Conservation (phyloP, 2,113 vertebrate genomes). For the Forbesichthys papilliferus region DNA sequence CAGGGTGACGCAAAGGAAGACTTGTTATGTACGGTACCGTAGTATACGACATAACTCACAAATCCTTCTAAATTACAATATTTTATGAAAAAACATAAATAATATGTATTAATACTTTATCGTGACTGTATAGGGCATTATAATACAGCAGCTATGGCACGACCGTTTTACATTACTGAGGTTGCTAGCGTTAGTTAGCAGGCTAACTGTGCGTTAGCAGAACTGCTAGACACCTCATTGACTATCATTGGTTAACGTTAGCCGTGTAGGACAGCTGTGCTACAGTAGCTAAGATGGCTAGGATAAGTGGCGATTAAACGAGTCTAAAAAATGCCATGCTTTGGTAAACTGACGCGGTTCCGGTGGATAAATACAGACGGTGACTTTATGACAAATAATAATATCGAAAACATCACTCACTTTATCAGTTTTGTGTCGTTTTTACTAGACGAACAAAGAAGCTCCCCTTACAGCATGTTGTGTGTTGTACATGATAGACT, state of each 20-base stretch:
- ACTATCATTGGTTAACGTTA: neutral
- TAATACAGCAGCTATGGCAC: too few relatives aligned
- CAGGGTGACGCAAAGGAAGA: too few relatives aligned
- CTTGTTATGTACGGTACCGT: too few relatives aligned
- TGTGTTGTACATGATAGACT: constrained; percentile 52
- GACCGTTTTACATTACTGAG: too few relatives aligned
- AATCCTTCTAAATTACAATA: too few relatives aligned
- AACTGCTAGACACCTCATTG: neutral
- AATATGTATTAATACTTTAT: too few relatives aligned
- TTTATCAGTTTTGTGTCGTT: constrained; percentile 47
- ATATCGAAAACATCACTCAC: constrained; percentile 65
- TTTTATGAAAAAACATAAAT: too few relatives aligned
- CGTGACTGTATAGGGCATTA: too few relatives aligned
- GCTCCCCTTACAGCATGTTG: constrained; percentile 52
- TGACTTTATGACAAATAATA: neutral
- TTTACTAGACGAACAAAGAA: constrained; percentile 50
- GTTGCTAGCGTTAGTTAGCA: constrained; percentile 3
- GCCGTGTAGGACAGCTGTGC: constrained; percentile 5
- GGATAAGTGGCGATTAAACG: constrained; percentile 8
- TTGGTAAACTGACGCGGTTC: neutral
- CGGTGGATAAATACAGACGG: neutral
- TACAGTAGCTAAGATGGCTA: constrained; percentile 43
- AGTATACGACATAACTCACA: too few relatives aligned
- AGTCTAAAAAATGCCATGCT: neutral
- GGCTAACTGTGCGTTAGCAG: constrained; percentile 6